Percentiles rank a stretch among this genome's conserved stretches.
These are phyloP conservation scores for Rattus norvegicus DNA, from an alignment of 2,113 vertebrate genomes.

Conservation along the genomic window GRCr8 NC_086020.1:136941001-136941500, in stretches of 20 bases:
- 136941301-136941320: neutral
- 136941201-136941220: neutral
- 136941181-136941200: neutral
- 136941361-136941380: neutral
- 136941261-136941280: neutral
- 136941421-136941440: neutral
- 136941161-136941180: conserved; percentile 1
- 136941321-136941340: neutral
- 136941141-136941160: neutral
- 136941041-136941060: too few relatives aligned
- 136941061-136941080: too few relatives aligned
- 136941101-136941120: conserved; percentile 30
- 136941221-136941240: conserved; percentile 28
- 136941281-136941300: neutral
- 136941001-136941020: too few relatives aligned
- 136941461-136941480: neutral
- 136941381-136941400: neutral
- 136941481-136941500: conserved; percentile 42
- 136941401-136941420: neutral
- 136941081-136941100: neutral
- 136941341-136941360: neutral
- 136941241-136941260: neutral
- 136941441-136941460: neutral
- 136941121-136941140: neutral
- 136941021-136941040: too few relatives aligned